phyloP scores from a whole-genome alignment of 2,113 vertebrate genomes.

The Dicrurus megarhynchus region DNA sequence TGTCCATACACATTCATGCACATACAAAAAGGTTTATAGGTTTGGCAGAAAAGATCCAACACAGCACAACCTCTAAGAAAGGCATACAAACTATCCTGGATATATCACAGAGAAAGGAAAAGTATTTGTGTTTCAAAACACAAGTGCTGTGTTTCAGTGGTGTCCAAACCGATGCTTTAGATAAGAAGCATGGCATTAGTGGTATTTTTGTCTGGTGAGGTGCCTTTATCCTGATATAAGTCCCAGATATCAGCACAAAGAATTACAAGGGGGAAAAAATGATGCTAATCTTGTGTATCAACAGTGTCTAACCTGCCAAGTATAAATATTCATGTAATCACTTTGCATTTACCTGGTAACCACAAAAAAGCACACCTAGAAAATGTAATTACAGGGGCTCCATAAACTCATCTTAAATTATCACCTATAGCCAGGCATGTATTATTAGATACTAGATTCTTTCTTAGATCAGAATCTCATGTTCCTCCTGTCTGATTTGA shows the following conservation, averaged over 20 bases:
- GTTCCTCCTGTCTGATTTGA: background rate
- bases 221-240: background rate
- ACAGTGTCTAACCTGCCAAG: background rate
- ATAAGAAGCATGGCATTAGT: background rate
- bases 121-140: background rate
- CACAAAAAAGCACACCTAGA: constrained; percentile 24
- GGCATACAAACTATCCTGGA: background rate
- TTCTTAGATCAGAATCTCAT: background rate
- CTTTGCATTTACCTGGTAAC: background rate
- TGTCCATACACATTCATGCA: accelerated
- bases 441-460: background rate
- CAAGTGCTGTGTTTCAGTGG: background rate
- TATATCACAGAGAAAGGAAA: background rate
- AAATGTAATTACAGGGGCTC: constrained; percentile 18
- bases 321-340: background rate
- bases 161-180: background rate
- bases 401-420: constrained; percentile 31
- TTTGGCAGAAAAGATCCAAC: background rate
- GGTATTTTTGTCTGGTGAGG: background rate
- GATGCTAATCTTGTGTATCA: background rate
- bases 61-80: accelerated
- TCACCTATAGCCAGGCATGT: constrained; percentile 7
- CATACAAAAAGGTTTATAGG: background rate
- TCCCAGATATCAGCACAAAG: background rate
- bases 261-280: background rate